phyloP scores from a whole-genome alignment of 2,797 vertebrate genomes.

The Prunella strophiata region DNA sequence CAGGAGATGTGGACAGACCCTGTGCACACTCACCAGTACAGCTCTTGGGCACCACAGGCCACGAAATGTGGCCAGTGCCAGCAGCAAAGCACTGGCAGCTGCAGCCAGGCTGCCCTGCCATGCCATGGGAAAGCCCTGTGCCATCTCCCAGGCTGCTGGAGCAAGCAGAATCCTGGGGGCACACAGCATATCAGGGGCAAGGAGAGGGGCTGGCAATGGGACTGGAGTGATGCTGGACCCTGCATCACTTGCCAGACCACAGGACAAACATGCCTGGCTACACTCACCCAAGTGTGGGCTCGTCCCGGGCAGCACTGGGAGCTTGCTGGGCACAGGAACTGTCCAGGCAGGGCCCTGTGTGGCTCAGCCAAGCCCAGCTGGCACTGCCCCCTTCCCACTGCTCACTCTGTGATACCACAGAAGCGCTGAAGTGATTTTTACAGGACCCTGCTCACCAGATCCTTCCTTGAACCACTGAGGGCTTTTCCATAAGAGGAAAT shows the following conservation, averaged over 20 bases:
- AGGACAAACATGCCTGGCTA: fast-evolving
- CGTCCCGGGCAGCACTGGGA: fast-evolving
- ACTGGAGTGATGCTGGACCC: background rate
- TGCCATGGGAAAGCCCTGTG: background rate
- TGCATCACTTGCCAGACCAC: background rate
- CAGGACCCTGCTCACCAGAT: background rate
- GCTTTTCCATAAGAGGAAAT: slow-evolving; percentile 64
- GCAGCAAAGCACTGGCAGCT: background rate
- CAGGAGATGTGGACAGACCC: background rate
- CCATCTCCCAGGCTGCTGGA: background rate
- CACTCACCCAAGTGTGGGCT: fast-evolving
- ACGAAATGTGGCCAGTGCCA: fast-evolving
- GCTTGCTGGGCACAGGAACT: background rate
- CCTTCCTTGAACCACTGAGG: slow-evolving; percentile 11
- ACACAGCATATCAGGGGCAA: fast-evolving
- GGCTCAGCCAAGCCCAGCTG: background rate
- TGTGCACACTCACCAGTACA: fast-evolving
- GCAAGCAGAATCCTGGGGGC: background rate
- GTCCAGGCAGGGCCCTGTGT: background rate
- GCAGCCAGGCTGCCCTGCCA: background rate
- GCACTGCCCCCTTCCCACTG: fast-evolving
- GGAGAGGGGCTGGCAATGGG: background rate
- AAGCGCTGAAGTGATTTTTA: background rate
- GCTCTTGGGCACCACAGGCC: background rate
- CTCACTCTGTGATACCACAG: fast-evolving